phyloP scores from a whole-genome alignment of 2,797 vertebrate species.

The Luscinia megarhynchos region DNA sequence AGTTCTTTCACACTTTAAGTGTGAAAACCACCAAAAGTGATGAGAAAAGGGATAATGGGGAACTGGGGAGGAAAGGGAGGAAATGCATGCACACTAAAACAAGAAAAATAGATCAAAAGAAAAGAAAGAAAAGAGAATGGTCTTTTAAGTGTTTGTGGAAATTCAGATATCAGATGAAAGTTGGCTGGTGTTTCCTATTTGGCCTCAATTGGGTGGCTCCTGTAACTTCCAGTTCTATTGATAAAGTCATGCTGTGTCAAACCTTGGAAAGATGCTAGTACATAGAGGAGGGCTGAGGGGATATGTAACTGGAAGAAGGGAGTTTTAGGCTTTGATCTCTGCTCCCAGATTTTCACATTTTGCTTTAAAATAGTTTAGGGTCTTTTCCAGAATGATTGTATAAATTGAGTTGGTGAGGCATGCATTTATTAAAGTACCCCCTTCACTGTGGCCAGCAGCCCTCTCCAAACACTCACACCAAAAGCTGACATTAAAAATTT shows the following conservation, averaged over 20 bases:
- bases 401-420: background rate
- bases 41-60: background rate
- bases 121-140: rapidly evolving
- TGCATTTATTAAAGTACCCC: background rate
- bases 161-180: background rate
- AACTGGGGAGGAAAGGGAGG: background rate
- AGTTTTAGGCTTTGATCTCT: background rate
- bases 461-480: background rate
- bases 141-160: background rate
- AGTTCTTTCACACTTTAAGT: background rate
- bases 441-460: background rate
- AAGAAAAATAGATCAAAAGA: background rate
- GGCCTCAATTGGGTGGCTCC: background rate
- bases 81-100: background rate
- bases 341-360: background rate
- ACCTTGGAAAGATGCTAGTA: background rate
- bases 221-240: background rate
- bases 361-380: background rate
- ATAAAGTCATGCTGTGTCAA: background rate
- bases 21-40: background rate
- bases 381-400: background rate
- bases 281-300: background rate
- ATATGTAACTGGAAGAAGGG: background rate
- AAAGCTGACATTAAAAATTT: background rate
- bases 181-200: background rate